These are phyloP conservation scores for Rhaphigaster nebulosa DNA, from an alignment of 2,888 invertebrate genomes.

Conservation along the genomic window DNA sequence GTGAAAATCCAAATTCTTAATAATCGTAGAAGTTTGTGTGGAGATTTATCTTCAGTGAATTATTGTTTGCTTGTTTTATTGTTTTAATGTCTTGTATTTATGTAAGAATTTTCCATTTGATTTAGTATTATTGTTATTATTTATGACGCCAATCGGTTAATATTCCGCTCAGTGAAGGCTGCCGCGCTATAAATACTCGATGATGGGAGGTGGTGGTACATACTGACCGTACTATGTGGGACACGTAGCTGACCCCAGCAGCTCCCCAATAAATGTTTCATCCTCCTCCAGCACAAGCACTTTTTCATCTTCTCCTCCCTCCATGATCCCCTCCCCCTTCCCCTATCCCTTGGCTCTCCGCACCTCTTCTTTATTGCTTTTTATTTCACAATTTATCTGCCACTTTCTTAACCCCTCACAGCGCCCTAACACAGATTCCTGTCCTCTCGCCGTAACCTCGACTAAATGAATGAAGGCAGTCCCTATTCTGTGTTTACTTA, in stretches of 20 bases:
- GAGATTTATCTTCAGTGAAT: too few species aligned
- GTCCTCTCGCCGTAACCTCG: not conserved
- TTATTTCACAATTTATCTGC: constrained; percentile 64
- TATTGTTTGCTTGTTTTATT: not conserved
- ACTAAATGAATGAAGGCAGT: not conserved
- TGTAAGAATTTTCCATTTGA: not conserved
- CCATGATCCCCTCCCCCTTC: not conserved
- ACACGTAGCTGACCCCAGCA: constrained; percentile 61
- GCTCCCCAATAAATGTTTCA: constrained; percentile 65
- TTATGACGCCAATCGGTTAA: not conserved
- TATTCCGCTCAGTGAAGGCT: not conserved
- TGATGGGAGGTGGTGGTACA: not conserved
- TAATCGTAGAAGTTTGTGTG: too few species aligned
- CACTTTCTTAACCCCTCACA: constrained; percentile 40
- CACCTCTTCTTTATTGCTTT: constrained; percentile 63
- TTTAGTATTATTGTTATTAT: not conserved
- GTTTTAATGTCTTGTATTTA: not conserved
- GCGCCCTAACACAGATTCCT: constrained; percentile 11
- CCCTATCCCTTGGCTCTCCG: not conserved
- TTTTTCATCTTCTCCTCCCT: constrained; percentile 58
- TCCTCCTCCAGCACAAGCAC: constrained; percentile 60
- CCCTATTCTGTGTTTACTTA: too few species aligned
- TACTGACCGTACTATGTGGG: constrained; percentile 52
- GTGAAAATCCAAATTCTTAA: too few species aligned
- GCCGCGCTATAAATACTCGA: not conserved